These are phyloP conservation scores for Clivina fossor DNA, from an alignment of 2,888 invertebrate species.

Conservation along the genomic window DNA sequence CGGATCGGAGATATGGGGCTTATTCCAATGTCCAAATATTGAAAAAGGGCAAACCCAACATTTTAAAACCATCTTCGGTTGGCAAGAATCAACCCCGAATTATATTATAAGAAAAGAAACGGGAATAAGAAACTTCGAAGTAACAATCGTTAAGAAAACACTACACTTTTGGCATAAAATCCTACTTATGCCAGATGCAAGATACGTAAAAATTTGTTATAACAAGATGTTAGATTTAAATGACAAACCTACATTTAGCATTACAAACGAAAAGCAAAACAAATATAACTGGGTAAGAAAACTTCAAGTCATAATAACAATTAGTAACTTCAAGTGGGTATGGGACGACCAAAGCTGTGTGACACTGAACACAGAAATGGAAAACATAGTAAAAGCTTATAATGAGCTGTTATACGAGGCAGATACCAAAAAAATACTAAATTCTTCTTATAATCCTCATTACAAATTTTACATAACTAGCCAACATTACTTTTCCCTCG, in stretches of 20 bases:
- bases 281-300: conserved; percentile 2
- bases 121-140: background rate
- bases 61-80: background rate
- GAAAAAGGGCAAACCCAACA: background rate
- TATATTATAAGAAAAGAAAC: background rate
- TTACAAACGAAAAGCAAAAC: background rate
- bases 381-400: conserved; percentile 1
- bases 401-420: background rate
- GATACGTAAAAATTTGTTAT: background rate
- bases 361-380: too few species aligned
- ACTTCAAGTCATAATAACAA: background rate
- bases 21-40: background rate
- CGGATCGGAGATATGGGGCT: background rate
- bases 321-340: background rate
- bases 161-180: background rate
- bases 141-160: background rate
- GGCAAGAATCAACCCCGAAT: background rate
- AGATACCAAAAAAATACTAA: conserved; percentile 8
- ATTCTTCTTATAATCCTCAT: background rate
- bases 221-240: too few species aligned
- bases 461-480: conserved; percentile 1
- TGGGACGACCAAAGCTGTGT: too few species aligned
- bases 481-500: conserved; percentile 2
- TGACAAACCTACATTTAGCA: background rate
- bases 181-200: background rate